Conservation (phyloP, 2,888 invertebrate species). For the Adelphocoris suturalis region DNA sequence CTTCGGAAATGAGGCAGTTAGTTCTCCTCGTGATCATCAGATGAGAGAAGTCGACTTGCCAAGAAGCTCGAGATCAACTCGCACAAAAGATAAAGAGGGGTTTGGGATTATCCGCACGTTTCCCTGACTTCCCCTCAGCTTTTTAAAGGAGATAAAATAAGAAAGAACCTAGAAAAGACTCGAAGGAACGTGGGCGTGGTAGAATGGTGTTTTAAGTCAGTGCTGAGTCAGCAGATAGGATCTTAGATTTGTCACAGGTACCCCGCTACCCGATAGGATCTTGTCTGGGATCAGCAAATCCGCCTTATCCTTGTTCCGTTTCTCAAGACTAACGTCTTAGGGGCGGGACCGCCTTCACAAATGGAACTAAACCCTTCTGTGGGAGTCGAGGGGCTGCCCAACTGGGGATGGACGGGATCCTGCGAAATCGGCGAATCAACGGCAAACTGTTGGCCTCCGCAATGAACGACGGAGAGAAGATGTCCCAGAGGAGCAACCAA, state of each 20-base stretch:
- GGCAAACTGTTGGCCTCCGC: neutral
- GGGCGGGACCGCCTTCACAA: constrained; percentile 61
- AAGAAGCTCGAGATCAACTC: constrained; percentile 3
- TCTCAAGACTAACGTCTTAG: constrained; percentile 71
- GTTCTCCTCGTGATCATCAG: neutral
- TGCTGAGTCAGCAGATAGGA: constrained; percentile 56
- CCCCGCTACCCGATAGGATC: constrained; percentile 62
- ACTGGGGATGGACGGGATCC: neutral
- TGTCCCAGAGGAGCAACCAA: no score
- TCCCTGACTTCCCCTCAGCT: constrained; percentile 17
- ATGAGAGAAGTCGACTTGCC: neutral
- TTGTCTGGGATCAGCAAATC: constrained; percentile 70
- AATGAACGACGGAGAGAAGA: no score
- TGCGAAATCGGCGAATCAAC: neutral
- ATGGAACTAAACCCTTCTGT: constrained; percentile 44
- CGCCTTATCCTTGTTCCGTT: constrained; percentile 71
- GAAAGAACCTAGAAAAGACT: constrained; percentile 36
- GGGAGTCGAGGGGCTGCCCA: neutral
- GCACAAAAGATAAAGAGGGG: neutral
- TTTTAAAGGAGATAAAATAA: constrained; percentile 26
- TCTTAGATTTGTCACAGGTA: constrained; percentile 70
- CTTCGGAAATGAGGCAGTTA: neutral
- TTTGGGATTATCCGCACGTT: constrained; percentile 67
- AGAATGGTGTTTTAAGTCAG: constrained; percentile 65
- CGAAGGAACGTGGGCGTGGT: constrained; percentile 37